Conservation (phyloP, 2,113 vertebrate species). For the Seriola dumerili region DNA sequence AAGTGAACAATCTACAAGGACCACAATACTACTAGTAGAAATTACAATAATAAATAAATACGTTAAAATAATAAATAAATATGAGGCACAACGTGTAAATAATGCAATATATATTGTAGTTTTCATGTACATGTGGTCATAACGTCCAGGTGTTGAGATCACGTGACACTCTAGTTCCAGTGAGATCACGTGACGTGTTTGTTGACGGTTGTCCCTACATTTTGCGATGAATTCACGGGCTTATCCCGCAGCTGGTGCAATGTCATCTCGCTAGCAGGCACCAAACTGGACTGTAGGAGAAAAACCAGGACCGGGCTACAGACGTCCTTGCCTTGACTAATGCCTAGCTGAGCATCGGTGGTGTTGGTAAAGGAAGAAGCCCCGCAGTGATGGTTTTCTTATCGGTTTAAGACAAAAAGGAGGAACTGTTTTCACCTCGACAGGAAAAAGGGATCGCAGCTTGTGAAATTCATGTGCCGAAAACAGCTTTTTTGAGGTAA, state of each 20-base stretch:
- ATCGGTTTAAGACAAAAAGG: conserved; percentile 31
- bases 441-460: conserved; percentile 57
- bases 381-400: conserved; percentile 34
- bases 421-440: conserved; percentile 59
- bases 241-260: conserved; percentile 69
- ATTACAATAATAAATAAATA: not conserved
- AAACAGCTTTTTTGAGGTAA: conserved; percentile 61
- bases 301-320: not conserved
- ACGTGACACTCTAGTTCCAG: conserved; percentile 62
- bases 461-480: conserved; percentile 54
- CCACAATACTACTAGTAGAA: too few relatives aligned
- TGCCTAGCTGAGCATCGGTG: not conserved
- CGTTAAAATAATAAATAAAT: not conserved
- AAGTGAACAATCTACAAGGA: too few relatives aligned
- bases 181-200: conserved; percentile 76
- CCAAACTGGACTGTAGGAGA: conserved; percentile 6
- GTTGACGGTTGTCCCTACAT: conserved; percentile 76
- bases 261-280: conserved; percentile 74
- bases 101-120: not conserved
- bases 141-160: conserved; percentile 43
- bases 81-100: not conserved
- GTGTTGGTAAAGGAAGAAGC: conserved; percentile 18
- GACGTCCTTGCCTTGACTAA: not conserved
- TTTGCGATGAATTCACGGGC: conserved; percentile 53
- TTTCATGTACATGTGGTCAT: not conserved